Conservation (phyloP, 2,888 invertebrate genomes). For the Drosophila meridiana region DNA sequence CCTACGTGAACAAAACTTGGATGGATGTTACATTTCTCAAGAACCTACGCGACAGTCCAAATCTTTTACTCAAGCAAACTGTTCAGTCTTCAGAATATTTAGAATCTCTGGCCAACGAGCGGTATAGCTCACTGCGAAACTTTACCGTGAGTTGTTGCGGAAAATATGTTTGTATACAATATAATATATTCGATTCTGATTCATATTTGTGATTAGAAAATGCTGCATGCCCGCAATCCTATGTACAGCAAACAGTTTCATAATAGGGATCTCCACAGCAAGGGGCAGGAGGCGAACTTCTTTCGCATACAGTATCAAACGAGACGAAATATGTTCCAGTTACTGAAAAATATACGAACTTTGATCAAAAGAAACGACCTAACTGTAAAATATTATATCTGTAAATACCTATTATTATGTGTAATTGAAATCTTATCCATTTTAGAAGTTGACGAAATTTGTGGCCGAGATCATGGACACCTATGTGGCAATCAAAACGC, state of each 20-base stretch:
- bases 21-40: slow-evolving; percentile 78
- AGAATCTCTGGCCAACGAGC: slow-evolving; percentile 50
- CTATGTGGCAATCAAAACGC: slow-evolving; percentile 81
- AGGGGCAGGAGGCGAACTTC: slow-evolving; percentile 68
- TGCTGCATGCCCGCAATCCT: slow-evolving; percentile 82
- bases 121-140: slow-evolving; percentile 68
- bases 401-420: neutral
- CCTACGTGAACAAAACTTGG: slow-evolving; percentile 79
- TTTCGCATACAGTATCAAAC: slow-evolving; percentile 82
- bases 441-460: slow-evolving; percentile 74
- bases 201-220: slow-evolving; percentile 71
- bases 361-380: slow-evolving; percentile 47
- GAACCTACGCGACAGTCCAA: slow-evolving; percentile 60
- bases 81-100: slow-evolving; percentile 63
- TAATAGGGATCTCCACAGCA: slow-evolving; percentile 48
- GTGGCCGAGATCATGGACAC: slow-evolving; percentile 82
- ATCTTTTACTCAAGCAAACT: slow-evolving; percentile 67
- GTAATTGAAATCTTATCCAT: neutral
- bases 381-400: slow-evolving; percentile 10
- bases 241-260: slow-evolving; percentile 75
- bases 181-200: too few relatives aligned
- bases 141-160: slow-evolving; percentile 65
- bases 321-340: slow-evolving; percentile 80
- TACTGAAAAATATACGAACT: slow-evolving; percentile 70
- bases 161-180: too few relatives aligned